Base-by-base conservation (phyloP, 1,140 invertebrate genomes). In the Atta colombica region DNA sequence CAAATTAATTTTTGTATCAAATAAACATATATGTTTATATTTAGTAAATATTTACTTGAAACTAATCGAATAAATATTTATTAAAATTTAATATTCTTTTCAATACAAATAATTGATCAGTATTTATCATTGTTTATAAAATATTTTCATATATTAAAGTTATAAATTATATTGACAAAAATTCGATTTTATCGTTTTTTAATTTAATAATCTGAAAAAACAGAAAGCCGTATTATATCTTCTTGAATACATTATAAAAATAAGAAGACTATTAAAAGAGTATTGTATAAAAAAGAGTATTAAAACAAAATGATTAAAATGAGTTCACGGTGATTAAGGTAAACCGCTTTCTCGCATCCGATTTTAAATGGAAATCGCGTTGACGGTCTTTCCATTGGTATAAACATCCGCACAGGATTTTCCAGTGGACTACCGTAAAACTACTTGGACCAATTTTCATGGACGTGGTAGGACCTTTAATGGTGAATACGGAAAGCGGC, bases 371-470 rank as follows among this genome's bases (percentile, higher is more conserved):
- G 63, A 68, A 66, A 85, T 77, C 25, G 69, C 39, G 25, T 84
- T 77, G 74, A 78, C 60, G 74, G 16, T 63, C 28, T 28, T 85
- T 66, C 25, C 72, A 63, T 7, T 49, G 28, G 49, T 85, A 85
- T 85, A 66, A 77, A 85, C 82, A 66, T 85, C 61, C 45, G 61
- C 74, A 55, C 45, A 74, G 49, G 60, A 78, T 78, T 78, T 85
- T 78, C 21, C 45, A 66, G 14, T 51, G n/a, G 45, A 63, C 49
- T 49, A 77, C 49, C 61, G 74, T 78, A 35, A 78, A 85, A 66
- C 61, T 85, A 78, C 82, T 85, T 78, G 77, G 77, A 80, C 65
- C 53, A 81, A 81, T 86, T 78, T 80, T 86, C 39, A 45, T 80
- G 66, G 45, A 86, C 66, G 65, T 51, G 77, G 49, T 68, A 80